Percentiles rank a stretch among this genome's conserved stretches.
phyloP scores from a whole-genome alignment of 2,888 invertebrate genomes.

The Electrophaes corylata region DNA sequence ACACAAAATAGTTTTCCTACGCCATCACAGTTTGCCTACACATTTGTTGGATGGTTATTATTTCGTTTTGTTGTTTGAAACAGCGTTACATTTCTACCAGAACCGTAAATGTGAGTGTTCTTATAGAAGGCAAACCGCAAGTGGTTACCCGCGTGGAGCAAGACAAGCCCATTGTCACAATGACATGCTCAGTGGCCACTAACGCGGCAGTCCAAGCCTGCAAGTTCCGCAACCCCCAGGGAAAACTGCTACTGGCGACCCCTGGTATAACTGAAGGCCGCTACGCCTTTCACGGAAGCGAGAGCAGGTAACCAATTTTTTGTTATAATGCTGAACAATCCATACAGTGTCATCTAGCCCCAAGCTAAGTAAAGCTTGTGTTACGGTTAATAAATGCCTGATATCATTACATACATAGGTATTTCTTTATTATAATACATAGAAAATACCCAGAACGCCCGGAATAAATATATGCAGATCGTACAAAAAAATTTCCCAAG shows the following conservation, averaged over 20 bases:
- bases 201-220: slow-evolving; percentile 52
- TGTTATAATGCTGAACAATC: too few species aligned
- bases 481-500: too few species aligned
- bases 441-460: too few species aligned
- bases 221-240: slow-evolving; percentile 65
- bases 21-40: not conserved
- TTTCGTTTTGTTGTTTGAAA: too few species aligned
- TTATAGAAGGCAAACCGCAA: slow-evolving; percentile 51
- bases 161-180: slow-evolving; percentile 46
- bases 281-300: slow-evolving; percentile 52
- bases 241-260: slow-evolving; percentile 56
- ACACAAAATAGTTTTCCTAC: too few species aligned
- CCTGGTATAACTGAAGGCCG: slow-evolving; percentile 62
- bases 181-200: slow-evolving; percentile 59
- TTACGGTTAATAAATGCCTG: too few species aligned
- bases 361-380: too few species aligned
- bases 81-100: not conserved
- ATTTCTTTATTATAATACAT: too few species aligned
- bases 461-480: too few species aligned
- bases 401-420: too few species aligned
- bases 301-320: slow-evolving; percentile 54
- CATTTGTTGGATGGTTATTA: not conserved
- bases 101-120: not conserved
- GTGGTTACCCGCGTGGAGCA: slow-evolving; percentile 52
- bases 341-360: too few species aligned